Base-by-base conservation (phyloP, 2,888 invertebrate species). In the Frankliniella intonsa region DNA sequence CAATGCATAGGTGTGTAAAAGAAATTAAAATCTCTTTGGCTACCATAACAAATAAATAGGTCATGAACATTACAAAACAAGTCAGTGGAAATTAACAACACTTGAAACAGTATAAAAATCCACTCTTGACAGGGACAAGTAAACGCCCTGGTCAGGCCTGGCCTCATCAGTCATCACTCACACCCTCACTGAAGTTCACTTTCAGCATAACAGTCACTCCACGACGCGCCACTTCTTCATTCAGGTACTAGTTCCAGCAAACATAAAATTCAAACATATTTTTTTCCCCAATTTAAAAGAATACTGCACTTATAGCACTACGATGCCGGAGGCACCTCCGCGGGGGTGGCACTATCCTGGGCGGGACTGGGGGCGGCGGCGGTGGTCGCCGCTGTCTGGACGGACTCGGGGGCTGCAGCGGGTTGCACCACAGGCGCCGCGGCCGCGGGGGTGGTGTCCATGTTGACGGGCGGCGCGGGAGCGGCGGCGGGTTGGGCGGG, bases 11-110 rank as follows among this genome's bases (percentile, higher is more conserved):
- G 69, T 76, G 38, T 38, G 69, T 25, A 76, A 76, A 76, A 76
- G 69, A 76, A 76, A 76, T 76, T 9, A 22, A 22, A 76, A 76
- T 76, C 69, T 76, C 69, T 76, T 76, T 76, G 69, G 69, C 69
- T 76, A 76, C 25, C 69, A 76, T 76, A 76, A 76, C 17, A 55
- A 76, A 76, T 76, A 76, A 76, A 76, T 76, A 76, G 12, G 22
- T 76, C 69, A 25, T 76, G 22, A 76, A 76, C 25, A 76, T 76
- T 76, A 22, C 69, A 25, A 76, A n/a, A 12, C 69, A 22, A 10
- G 25, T 62, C 62, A 62, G 19, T 76, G 38, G 38, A 38, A 38
- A 38, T 38, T 38, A 38, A 38, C 38, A 38, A 38, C 38, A 38
- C 38, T 38, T 38, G 38, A 38, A 38, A 38, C 38, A 38, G 5